Percentiles rank a stretch among this genome's conserved stretches.
Conservation (phyloP, 2,113 vertebrate species). For the Nestor notabilis region DNA sequence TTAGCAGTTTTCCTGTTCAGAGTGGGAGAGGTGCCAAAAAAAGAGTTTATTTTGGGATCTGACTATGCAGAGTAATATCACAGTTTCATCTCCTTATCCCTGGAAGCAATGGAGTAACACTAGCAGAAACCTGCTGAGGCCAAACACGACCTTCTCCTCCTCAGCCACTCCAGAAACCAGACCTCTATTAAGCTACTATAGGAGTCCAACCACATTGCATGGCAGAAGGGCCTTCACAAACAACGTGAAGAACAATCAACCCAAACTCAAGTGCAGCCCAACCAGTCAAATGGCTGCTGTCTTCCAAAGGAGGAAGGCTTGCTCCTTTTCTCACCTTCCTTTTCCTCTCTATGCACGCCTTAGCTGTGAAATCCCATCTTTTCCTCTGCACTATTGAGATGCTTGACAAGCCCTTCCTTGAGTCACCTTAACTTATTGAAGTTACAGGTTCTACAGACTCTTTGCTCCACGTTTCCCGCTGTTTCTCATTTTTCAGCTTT, state of each 20-base stretch:
- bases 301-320: neutral
- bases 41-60: neutral
- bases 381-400: neutral
- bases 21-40: neutral
- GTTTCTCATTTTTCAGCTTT: neutral
- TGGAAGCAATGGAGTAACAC: neutral
- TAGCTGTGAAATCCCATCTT: neutral
- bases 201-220: accelerated
- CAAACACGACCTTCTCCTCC: accelerated
- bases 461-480: accelerated
- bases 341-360: neutral
- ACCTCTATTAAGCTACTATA: neutral
- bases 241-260: neutral
- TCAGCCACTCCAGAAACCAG: neutral
- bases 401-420: neutral
- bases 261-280: neutral
- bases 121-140: neutral
- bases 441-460: neutral
- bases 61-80: neutral
- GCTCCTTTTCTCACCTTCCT: neutral
- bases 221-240: neutral
- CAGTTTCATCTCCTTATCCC: neutral
- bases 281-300: neutral
- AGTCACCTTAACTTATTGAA: neutral
- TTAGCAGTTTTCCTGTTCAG: neutral